These are phyloP conservation scores for Pteronura brasiliensis DNA, from an alignment of 2,113 vertebrate genomes.

Conservation along the genomic window DNA sequence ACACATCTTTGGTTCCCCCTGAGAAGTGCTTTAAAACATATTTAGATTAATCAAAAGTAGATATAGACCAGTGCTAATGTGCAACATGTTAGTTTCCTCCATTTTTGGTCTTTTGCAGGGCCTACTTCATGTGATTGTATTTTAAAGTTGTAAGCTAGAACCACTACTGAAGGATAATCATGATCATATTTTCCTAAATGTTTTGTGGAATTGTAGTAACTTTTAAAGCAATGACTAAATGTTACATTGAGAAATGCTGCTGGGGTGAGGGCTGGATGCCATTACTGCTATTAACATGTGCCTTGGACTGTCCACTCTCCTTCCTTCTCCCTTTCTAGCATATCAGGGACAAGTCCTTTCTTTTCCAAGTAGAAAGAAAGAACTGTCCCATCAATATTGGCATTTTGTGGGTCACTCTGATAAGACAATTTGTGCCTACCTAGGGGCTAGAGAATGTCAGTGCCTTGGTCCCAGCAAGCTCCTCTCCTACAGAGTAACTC, in stretches of 20 bases:
- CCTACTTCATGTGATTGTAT: not conserved
- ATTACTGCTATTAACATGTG: not conserved
- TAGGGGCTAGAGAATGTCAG: not conserved
- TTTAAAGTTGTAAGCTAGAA: not conserved
- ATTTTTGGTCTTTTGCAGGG: not conserved
- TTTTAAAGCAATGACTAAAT: not conserved
- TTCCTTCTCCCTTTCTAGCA: not conserved
- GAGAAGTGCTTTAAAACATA: not conserved
- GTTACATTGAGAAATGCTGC: not conserved
- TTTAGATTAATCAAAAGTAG: not conserved
- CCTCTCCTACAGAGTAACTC: not conserved
- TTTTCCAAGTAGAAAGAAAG: not conserved
- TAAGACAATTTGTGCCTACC: not conserved
- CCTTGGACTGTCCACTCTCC: too few relatives aligned
- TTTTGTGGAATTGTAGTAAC: not conserved
- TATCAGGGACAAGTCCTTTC: not conserved
- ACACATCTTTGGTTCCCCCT: not conserved
- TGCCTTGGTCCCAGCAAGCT: not conserved
- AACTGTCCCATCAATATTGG: not conserved
- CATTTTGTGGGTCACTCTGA: not conserved
- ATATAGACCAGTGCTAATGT: not conserved
- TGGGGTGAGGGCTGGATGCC: not conserved
- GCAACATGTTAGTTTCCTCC: not conserved
- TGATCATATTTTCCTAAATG: not conserved
- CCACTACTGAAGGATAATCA: not conserved